phyloP scores from a whole-genome alignment of 2,888 invertebrate genomes.

The Acutogordius australiensis region DNA sequence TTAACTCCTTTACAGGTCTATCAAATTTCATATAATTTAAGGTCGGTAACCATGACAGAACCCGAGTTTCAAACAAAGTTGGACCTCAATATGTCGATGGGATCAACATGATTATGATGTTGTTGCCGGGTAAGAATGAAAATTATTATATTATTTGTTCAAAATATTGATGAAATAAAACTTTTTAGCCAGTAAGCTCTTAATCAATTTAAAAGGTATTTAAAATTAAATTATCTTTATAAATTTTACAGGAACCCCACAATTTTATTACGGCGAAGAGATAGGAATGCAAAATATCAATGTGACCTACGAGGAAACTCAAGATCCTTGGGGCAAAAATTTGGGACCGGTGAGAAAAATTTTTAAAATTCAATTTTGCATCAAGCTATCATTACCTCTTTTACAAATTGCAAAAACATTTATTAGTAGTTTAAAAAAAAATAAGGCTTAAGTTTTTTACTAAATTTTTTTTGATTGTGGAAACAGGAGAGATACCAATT shows the following conservation, averaged over 20 bases:
- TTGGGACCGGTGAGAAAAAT: conserved; percentile 14
- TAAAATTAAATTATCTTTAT: background rate
- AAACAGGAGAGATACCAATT: background rate
- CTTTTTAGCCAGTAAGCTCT: too few relatives aligned
- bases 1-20: background rate
- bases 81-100: conserved; percentile 16
- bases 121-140: conserved; percentile 21
- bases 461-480: too few relatives aligned
- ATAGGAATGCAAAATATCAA: conserved; percentile 18
- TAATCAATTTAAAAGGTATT: too few relatives aligned
- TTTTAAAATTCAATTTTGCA: background rate
- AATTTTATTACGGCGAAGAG: conserved; percentile 24
- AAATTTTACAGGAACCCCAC: conserved; percentile 16
- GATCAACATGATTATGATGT: conserved; percentile 21
- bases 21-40: background rate
- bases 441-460: too few relatives aligned
- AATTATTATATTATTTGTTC: too few relatives aligned
- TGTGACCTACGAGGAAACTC: conserved; percentile 18
- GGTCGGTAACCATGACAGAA: conserved; percentile 18
- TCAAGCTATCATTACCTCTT: too few relatives aligned
- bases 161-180: too few relatives aligned
- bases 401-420: too few relatives aligned
- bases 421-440: too few relatives aligned
- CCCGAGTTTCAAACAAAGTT: conserved; percentile 16
- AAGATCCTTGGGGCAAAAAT: conserved; percentile 19